Percentiles rank a stretch among this genome's conserved stretches.
Evolutionary conservation across 2,113 vertebrate species (phyloP).

Genomic region (Phylloscopus trochilus): DNA sequence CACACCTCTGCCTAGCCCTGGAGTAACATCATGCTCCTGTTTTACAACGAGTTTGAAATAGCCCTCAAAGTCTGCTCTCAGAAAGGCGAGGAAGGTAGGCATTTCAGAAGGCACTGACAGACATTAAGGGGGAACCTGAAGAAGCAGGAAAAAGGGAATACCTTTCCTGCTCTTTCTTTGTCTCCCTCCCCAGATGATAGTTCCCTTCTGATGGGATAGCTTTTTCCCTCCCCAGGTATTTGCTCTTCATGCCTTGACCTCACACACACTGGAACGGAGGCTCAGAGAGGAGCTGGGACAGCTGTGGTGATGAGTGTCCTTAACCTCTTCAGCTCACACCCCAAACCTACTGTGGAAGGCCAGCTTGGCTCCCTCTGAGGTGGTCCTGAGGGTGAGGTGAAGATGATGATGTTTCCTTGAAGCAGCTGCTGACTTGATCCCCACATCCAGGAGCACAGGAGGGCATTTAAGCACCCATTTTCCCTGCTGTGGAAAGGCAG

Average conservation of each 20-base stretch:
- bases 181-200: background rate
- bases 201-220: background rate
- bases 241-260: background rate
- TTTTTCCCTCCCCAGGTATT: background rate
- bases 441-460: background rate
- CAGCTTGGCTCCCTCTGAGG: background rate
- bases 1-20: slow-evolving; percentile 31
- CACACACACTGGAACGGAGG: fast-evolving
- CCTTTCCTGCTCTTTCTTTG: background rate
- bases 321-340: background rate
- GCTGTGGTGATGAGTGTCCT: background rate
- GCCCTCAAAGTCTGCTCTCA: background rate
- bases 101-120: background rate
- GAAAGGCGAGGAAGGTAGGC: background rate
- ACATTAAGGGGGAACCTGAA: background rate
- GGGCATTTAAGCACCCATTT: background rate
- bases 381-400: background rate
- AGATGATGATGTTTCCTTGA: background rate
- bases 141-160: background rate
- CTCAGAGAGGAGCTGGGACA: background rate
- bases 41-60: slow-evolving; percentile 5
- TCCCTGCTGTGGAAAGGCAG: background rate
- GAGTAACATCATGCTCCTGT: slow-evolving; percentile 40
- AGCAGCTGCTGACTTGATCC: background rate
- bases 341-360: background rate